These are phyloP conservation scores for Odontamblyopus lacepedii DNA, from an alignment of 2,797 vertebrate species.

Conservation along the genomic window DNA sequence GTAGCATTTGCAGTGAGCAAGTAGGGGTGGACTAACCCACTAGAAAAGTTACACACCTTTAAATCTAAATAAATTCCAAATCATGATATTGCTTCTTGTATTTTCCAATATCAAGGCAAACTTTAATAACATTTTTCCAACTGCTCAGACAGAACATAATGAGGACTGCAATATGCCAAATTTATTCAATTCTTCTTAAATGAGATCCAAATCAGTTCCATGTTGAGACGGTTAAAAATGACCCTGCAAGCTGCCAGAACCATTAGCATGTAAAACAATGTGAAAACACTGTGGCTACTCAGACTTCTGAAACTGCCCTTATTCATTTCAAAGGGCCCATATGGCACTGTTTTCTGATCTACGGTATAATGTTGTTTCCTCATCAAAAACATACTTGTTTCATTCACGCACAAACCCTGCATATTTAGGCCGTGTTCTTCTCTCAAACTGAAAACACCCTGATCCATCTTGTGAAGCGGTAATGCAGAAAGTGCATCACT, in stretches of 20 bases:
- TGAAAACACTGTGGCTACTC: not conserved
- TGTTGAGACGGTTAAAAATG: not conserved
- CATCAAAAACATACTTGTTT: too few relatives aligned
- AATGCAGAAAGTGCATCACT: too few relatives aligned
- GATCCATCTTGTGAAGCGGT: too few relatives aligned
- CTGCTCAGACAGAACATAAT: not conserved
- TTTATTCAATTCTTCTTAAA: not conserved
- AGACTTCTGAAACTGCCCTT: not conserved
- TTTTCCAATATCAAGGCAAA: not conserved
- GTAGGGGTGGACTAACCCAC: too few relatives aligned
- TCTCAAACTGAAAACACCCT: too few relatives aligned
- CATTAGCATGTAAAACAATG: not conserved
- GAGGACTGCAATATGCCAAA: not conserved
- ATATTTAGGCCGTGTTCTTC: too few relatives aligned
- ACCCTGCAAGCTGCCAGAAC: not conserved
- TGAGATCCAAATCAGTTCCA: not conserved
- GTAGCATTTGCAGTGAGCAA: too few relatives aligned
- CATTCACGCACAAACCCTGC: too few relatives aligned
- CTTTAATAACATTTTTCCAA: not conserved
- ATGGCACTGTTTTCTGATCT: too few relatives aligned
- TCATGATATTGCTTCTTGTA: not conserved
- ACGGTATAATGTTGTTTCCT: too few relatives aligned
- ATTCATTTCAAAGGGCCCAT: not conserved
- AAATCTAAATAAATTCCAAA: not conserved
- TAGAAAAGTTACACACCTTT: too few relatives aligned